phyloP scores from a whole-genome alignment of 2,888 invertebrate species.

The Rotaria magnacalcarata region DNA sequence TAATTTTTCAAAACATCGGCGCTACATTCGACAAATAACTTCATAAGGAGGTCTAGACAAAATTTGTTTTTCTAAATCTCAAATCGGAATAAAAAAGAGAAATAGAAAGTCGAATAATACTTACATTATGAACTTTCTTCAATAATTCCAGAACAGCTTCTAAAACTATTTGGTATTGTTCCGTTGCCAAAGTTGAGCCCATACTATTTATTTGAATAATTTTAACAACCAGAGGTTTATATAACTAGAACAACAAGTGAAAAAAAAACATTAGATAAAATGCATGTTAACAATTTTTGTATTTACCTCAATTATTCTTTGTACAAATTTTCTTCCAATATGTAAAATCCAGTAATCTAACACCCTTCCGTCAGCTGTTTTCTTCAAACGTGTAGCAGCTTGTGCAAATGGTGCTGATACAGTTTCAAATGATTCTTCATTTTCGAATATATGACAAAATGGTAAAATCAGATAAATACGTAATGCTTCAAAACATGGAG shows the following conservation, averaged over 20 bases:
- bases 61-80: too few species aligned
- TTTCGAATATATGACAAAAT: constrained; percentile 75
- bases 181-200: neutral
- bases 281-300: neutral
- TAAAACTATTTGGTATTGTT: constrained; percentile 2
- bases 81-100: too few species aligned
- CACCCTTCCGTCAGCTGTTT: constrained; percentile 44
- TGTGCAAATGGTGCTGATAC: constrained; percentile 35
- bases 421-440: constrained; percentile 32
- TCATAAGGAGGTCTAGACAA: too few species aligned
- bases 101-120: too few species aligned
- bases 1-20: too few species aligned
- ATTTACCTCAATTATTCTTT: constrained; percentile 43
- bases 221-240: constrained; percentile 18
- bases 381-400: constrained; percentile 44
- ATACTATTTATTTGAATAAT: constrained; percentile 14
- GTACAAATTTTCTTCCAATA: constrained; percentile 40
- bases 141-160: constrained; percentile 25
- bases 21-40: too few species aligned
- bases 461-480: constrained; percentile 79
- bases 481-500: constrained; percentile 78
- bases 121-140: constrained; percentile 27
- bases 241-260: neutral
- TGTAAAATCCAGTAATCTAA: constrained; percentile 44
- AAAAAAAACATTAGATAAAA: neutral